phyloP scores from a whole-genome alignment of 2,888 invertebrate genomes.

The Rhagium mordax region DNA sequence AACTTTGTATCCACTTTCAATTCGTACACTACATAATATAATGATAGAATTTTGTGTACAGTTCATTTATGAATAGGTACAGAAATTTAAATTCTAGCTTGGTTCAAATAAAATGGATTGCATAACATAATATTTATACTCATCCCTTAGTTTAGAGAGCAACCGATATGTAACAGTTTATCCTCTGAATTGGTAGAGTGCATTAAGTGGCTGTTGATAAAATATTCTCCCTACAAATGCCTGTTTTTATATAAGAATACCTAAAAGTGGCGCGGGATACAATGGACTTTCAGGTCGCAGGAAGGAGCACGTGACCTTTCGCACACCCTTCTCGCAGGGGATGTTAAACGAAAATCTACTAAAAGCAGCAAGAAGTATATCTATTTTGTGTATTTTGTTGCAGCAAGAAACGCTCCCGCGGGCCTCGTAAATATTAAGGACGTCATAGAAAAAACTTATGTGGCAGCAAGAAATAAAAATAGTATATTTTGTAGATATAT shows the following conservation, averaged over 20 bases:
- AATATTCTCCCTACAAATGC: conserved; percentile 30
- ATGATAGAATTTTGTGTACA: too few relatives aligned
- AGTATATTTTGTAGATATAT: background rate
- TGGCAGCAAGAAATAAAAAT: background rate
- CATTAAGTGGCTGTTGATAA: conserved; percentile 29
- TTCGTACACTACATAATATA: too few relatives aligned
- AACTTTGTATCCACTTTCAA: too few relatives aligned
- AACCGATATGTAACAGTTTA: conserved; percentile 4
- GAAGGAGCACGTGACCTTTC: conserved; percentile 31
- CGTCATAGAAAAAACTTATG: background rate
- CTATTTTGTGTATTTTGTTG: conserved; percentile 24
- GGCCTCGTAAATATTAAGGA: background rate
- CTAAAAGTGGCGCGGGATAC: conserved; percentile 24
- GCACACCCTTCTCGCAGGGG: conserved; percentile 31
- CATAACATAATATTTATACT: too few relatives aligned
- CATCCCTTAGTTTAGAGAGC: background rate
- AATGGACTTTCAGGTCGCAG: conserved; percentile 20
- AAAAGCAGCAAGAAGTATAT: conserved; percentile 31
- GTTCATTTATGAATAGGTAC: too few relatives aligned
- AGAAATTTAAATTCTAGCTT: too few relatives aligned
- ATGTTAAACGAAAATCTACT: conserved; percentile 29
- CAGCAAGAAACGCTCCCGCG: conserved; percentile 6
- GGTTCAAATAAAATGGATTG: too few relatives aligned
- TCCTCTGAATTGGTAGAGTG: background rate
- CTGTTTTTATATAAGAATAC: conserved; percentile 26